Base-by-base conservation (phyloP, 2,113 vertebrate genomes). In the Seriola rivoliana region DNA sequence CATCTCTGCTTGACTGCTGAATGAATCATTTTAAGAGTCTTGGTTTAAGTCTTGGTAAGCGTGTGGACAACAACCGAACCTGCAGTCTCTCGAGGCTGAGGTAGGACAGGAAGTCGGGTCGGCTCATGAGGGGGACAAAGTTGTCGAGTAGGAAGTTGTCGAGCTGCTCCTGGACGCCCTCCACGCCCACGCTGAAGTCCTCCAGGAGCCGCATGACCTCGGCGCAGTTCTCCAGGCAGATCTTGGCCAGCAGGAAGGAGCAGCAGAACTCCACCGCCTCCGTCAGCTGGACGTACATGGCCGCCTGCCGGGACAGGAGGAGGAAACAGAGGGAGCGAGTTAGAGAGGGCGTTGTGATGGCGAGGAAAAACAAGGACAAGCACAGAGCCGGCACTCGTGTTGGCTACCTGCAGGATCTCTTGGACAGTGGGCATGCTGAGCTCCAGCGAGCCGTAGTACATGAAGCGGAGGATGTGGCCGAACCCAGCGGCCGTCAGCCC, bases 191-290 rank as follows among this genome's bases (percentile, higher is more conserved):
- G 89, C 98, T 97, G 81, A 99, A 99, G 95, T 99, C 98, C 94
- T 99, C 98, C 96, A 99, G 96, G 74, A 99, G 96, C 78, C 97
- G 96, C 98, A 99, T 99, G 87, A 99, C 98, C 95, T 99, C 98
- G 12, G 98, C 98, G 85, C 98, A 99, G 94, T 99, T 99, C 95
- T 99, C 98, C 95, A 99, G 94, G 89, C 98, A 99, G 94, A 99
- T 99, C 96, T 99, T 99, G 44, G 97, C 97, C 95, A 99, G 95
- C 48, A 99, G 96, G 92, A 99, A 99, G 88, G 98, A 99, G 91
- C 98, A 99, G 96, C 98, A 99, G 95, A 99, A 99, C 94, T 99
- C 99, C 93, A 99, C 98, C 90, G 97, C 98, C 93, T 99, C 98
- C 70, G 98, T 99, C 89, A 99, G 96, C 91, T 99, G 98, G 82